These are phyloP conservation scores for Seriola dumerili DNA, from an alignment of 2,113 vertebrate genomes.

Conservation along the genomic window DNA sequence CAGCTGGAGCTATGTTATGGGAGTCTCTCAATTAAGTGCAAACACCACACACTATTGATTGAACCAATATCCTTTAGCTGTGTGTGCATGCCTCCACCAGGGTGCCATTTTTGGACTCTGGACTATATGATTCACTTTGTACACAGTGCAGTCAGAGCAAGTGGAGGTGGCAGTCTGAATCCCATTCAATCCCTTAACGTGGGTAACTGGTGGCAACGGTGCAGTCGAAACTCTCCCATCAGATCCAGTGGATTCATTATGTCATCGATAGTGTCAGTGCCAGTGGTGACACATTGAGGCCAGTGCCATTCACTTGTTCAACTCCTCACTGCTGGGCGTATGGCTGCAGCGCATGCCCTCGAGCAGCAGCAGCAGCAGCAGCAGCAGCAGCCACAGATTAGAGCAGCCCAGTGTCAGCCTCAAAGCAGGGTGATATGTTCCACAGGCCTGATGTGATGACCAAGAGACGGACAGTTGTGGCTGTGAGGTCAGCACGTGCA, in stretches of 20 bases:
- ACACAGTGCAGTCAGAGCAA: constrained; percentile 30
- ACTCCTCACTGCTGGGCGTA: constrained; percentile 30
- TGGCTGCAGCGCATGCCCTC: constrained; percentile 53
- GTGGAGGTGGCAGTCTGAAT: constrained; percentile 46
- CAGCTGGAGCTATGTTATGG: neutral
- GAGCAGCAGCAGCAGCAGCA: constrained; percentile 34
- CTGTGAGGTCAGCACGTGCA: constrained; percentile 40
- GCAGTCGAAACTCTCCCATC: constrained; percentile 38
- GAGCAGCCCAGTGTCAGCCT: constrained; percentile 52
- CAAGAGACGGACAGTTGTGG: constrained; percentile 57
- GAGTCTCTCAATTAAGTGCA: neutral
- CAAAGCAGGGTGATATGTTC: constrained; percentile 37
- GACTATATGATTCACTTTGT: constrained; percentile 41
- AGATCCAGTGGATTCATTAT: constrained; percentile 56
- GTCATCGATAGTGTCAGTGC: constrained; percentile 62
- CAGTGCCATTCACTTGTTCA: constrained; percentile 47
- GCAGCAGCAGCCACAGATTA: constrained; percentile 45
- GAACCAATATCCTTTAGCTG: neutral
- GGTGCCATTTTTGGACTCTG: constrained; percentile 37
- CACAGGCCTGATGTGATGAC: constrained; percentile 54
- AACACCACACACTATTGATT: constrained; percentile 18
- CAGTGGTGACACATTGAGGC: constrained; percentile 74
- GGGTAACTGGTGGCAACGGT: constrained; percentile 53
- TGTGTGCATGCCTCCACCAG: constrained; percentile 17
- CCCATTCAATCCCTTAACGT: constrained; percentile 34